Evolutionary conservation across 2,888 invertebrate genomes (phyloP), one percentile per base, ranked within the genome.

Genomic region (Brachylomia viminalis): DNA sequence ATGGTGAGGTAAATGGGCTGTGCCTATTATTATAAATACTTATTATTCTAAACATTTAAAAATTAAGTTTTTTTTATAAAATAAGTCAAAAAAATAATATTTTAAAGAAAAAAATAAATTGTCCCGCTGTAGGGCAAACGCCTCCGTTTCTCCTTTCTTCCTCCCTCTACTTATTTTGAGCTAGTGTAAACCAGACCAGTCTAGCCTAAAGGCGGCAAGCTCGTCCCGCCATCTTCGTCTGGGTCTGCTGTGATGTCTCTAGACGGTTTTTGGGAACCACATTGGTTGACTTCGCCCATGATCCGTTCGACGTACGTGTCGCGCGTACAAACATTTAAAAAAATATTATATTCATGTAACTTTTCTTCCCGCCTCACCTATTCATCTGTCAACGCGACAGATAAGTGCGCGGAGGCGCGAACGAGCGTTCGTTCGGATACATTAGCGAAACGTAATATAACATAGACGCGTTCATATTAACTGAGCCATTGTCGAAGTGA

Each of bases 321-420:
- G n/a, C n/a, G n/a, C n/a, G n/a, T n/a, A n/a, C n/a, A n/a, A n/a
- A n/a, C n/a, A n/a, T n/a, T n/a, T n/a, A n/a, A n/a, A 66, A 30
- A 15, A 23, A 30, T 30, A 45, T 13, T 61, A 52, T 4, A 38
- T 7, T 42, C n/a, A 3, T 59, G 84, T 71, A 82, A 89, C 86
- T 93, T 93, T 83, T 87, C 83, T 70, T 5, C 82, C 6, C 87
- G 84, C 89, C 81, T 42, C 11, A 10, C 74, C 77, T 80, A 64
- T 82, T 92, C 94, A 92, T 94, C 95, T 93, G 91, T 96, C 96
- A 94, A 69, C 96, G 85, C 88, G 38, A 73, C 52, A 67, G 84
- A 76, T 88, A 94, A 95, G 94, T 93, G 95, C 91, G 90, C 90
- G 87, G 92, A 92, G 75, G 56, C 90, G 91, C 90, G 88, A 92